Conservation (phyloP, 2,888 invertebrate genomes). For the Cecidostiba fungosa region DNA sequence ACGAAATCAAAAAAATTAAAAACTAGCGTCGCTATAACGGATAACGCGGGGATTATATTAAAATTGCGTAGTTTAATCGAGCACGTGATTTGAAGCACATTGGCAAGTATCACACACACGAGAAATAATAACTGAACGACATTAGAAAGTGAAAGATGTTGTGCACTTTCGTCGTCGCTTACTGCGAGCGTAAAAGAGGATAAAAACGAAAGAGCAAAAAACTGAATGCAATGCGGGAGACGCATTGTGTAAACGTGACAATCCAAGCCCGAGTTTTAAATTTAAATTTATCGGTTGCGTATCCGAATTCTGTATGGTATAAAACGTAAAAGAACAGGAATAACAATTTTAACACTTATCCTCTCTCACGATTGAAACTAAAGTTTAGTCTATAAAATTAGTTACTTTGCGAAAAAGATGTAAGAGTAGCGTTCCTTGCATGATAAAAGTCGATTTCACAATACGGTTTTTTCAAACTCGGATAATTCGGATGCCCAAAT, state of each 20-base stretch:
- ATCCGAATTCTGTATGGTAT: not conserved
- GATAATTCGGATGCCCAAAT: conserved; percentile 39
- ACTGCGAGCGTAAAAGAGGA: not conserved
- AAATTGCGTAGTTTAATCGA: conserved; percentile 32
- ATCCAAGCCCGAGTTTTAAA: conserved; percentile 49
- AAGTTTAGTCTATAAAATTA: not conserved
- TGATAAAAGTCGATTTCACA: conserved; percentile 10
- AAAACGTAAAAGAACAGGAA: not conserved
- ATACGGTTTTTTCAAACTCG: conserved; percentile 7
- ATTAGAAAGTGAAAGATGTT: not conserved
- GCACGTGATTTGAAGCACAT: conserved; percentile 35
- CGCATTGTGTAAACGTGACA: conserved; percentile 47
- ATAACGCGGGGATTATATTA: conserved; percentile 46
- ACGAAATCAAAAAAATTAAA: conserved; percentile 40
- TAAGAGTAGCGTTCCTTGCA: not conserved
- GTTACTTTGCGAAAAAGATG: not conserved
- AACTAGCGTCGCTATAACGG: conserved; percentile 33
- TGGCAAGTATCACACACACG: not conserved
- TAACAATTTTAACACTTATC: not conserved
- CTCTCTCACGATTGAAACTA: not conserved
- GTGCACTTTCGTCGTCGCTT: not conserved
- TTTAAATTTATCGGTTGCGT: conserved; percentile 32
- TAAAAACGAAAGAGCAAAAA: not conserved
- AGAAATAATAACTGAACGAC: not conserved
- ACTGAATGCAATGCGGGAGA: conserved; percentile 19